Evolutionary conservation across 2,797 vertebrate species (phyloP).

Genomic region (Erpetoichthys calabaricus): DNA sequence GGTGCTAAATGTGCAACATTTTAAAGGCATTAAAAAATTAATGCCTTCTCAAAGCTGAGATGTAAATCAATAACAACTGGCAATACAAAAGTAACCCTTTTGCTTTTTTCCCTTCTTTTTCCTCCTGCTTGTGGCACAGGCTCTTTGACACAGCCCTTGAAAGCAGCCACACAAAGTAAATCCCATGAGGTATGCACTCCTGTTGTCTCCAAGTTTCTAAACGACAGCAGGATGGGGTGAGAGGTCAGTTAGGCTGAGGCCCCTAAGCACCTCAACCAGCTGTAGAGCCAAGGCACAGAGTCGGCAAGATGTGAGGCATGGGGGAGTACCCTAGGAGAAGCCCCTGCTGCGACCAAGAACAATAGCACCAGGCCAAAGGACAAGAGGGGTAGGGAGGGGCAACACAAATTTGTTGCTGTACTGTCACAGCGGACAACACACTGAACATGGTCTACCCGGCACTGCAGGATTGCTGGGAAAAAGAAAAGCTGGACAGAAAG

Average conservation of each 20-base stretch:
- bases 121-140: too few relatives aligned
- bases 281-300: constrained; percentile 38
- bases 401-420: constrained; percentile 41
- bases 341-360: constrained; percentile 44
- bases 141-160: too few relatives aligned
- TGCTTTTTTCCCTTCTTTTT: too few relatives aligned
- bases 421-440: constrained; percentile 38
- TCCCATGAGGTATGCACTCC: constrained; percentile 49
- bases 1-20: too few relatives aligned
- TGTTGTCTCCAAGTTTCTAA: constrained; percentile 45
- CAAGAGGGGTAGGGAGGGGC: constrained; percentile 22
- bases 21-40: too few relatives aligned
- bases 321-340: constrained; percentile 26
- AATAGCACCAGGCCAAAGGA: constrained; percentile 45
- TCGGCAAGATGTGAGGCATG: constrained; percentile 30
- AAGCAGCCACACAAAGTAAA: constrained; percentile 31
- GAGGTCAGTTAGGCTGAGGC: constrained; percentile 49
- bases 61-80: too few relatives aligned
- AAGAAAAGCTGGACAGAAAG: too few relatives aligned
- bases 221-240: constrained; percentile 59
- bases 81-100: too few relatives aligned
- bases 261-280: constrained; percentile 49
- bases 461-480: constrained; percentile 25
- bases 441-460: constrained; percentile 53
- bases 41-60: too few relatives aligned